These are phyloP conservation scores for Elgaria multicarinata DNA, from an alignment of 2,113 vertebrate genomes.

Conservation along the genomic window DNA sequence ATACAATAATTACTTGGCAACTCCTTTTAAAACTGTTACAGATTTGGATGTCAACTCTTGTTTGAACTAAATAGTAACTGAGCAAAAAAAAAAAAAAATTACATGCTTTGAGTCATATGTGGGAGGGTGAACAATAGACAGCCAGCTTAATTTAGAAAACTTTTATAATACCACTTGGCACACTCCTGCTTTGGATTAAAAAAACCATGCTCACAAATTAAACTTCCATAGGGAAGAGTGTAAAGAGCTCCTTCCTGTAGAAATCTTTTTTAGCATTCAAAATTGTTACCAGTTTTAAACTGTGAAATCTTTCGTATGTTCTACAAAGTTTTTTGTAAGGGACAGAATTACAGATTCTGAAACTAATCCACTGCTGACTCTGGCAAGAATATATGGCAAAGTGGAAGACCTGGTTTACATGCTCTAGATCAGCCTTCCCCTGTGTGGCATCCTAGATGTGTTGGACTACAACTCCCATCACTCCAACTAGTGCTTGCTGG, in stretches of 20 bases:
- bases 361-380: not conserved
- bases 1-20: slow-evolving; percentile 45
- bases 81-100: slow-evolving; percentile 37
- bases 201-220: slow-evolving; percentile 31
- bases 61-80: slow-evolving; percentile 38
- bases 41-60: slow-evolving; percentile 53
- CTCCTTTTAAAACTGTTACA: slow-evolving; percentile 48
- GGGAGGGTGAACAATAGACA: slow-evolving; percentile 62
- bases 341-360: not conserved
- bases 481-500: not conserved
- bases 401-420: not conserved
- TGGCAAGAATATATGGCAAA: not conserved
- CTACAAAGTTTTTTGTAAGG: not conserved
- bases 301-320: slow-evolving; percentile 3
- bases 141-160: slow-evolving; percentile 68
- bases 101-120: slow-evolving; percentile 43
- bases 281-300: slow-evolving; percentile 36
- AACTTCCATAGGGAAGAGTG: slow-evolving; percentile 21
- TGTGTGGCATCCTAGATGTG: not conserved
- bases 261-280: slow-evolving; percentile 31
- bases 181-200: slow-evolving; percentile 39
- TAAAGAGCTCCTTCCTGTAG: slow-evolving; percentile 42
- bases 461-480: not conserved
- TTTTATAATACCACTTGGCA: slow-evolving; percentile 68
- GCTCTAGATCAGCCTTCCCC: not conserved